Base-by-base conservation (phyloP, 2,888 invertebrate species). In the Hemaris fuciformis region DNA sequence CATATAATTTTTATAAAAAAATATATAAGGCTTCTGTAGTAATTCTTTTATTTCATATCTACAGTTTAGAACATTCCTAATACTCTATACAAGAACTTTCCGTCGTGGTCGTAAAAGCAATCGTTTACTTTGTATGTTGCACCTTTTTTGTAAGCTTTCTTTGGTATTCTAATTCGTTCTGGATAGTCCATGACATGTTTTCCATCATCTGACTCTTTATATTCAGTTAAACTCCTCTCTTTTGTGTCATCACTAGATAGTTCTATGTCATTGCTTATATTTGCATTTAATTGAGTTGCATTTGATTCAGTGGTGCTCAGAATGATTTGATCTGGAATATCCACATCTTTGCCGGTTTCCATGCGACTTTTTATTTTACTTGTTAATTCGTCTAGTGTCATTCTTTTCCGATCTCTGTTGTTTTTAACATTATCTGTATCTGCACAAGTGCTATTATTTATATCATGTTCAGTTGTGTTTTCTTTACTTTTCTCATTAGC, bases 31-130 rank as follows among this genome's bases (percentile, higher is more conserved):
- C 89, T 89, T 87, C 76, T 71, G 74, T 66, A 72, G 67, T 56
- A 68, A 69, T 70, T 81, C 80, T 88, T 88, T 89, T 85, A 87
- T 87, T 89, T 78, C 10, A 56, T 65, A 65, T 60, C 25, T 70
- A 64, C 68, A 73, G 76, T 38, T 63, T 71, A 75, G 58, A 81
- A 85, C 94, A 96, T 94, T 64, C 96, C 96, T 67, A 96, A 94
- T 53, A 97, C 95, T 75, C 96, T 93, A 80, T 97, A 97, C 62
- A 97, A 89, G 89, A 97, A 96, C 79, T 91, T 93, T 0, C 97
- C 97, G 90, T 97, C 95, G 80, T 95, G 93, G 78, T 97, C 96
- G 84, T 97, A 97, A 81, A 95, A 97, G 73, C 96, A 95, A 84
- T 97, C 96, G 67, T 95, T 94, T 0, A 97, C 91, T 86, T 95